Base-by-base conservation (phyloP, 2,113 vertebrate species). In the Rousettus leschenaultii region DNA sequence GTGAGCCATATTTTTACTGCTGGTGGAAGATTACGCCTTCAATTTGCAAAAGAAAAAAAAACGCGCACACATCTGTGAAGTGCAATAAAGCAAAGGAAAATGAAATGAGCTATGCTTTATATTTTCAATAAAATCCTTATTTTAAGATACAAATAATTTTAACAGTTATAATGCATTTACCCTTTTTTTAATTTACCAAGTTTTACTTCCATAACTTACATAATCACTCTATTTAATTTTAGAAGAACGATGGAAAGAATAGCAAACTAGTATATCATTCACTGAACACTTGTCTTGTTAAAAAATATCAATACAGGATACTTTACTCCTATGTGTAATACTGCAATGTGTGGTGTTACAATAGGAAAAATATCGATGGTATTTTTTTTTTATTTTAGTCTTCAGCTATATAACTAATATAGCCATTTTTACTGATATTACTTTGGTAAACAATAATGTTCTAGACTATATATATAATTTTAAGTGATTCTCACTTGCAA, bases 331-430 rank as follows among this genome's bases (percentile, higher is more conserved):
- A 70, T 95, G 75, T 92, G 68, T 95, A 96, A 70, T 53, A 95
- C 26, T 78, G 86, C 53, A 96, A 84, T 48, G 74, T 95, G 53
- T 92, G 78, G 48, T 79, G 21, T 95, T 95, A 86, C 63, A 94
- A 95, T 97, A 98, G 71, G 74, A 96, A 93, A 96, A 84, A 85
- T 92, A 99, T 98, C 92, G 79, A 94, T 83, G 70, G 59, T 74
- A 89, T 70, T 51, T 80, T 82, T 90, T 90, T 71, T 93, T 73
- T 92, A 74, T 48, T 48, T 48, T 48, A 89, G 33, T 86, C 43
- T 95, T 97, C 53, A 96, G 26, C 8, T 65, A 71, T 33, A 11
- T 83, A 96, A 89, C 51, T 95, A 86, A 95, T 91, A 80, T 70
- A 22, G 38, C n/a, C 66, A 89, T 55, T 95, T 96, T 93, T 95